phyloP scores from a whole-genome alignment of 2,113 vertebrate genomes.

The Zonotrichia leucophrys region DNA sequence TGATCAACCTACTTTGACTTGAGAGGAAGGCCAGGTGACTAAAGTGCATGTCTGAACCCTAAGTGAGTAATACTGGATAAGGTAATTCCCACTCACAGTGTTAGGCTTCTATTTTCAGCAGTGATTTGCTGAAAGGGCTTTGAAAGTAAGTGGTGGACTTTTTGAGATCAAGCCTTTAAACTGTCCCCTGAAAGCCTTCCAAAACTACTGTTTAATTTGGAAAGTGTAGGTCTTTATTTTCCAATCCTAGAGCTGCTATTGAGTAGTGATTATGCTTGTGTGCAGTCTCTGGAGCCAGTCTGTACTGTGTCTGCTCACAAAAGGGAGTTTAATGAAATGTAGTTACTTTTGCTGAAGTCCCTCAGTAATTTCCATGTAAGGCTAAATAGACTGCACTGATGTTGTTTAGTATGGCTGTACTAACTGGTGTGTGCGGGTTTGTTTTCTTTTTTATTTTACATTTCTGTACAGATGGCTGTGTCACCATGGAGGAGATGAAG shows the following conservation, averaged over 20 bases:
- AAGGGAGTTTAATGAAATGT: not conserved
- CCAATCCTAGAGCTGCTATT: not conserved
- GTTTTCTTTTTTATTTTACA: not conserved
- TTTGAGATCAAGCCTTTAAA: not conserved
- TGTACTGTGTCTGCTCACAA: not conserved
- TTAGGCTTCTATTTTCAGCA: not conserved
- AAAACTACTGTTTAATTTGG: not conserved
- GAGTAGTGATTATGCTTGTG: not conserved
- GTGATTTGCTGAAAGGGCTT: not conserved
- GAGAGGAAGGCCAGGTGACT: not conserved
- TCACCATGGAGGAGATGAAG: slow-evolving; percentile 59
- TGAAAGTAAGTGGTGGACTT: not conserved
- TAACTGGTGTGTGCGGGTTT: not conserved
- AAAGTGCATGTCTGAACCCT: not conserved
- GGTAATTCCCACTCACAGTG: not conserved
- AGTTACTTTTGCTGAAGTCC: not conserved
- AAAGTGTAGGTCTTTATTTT: not conserved
- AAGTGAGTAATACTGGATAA: not conserved
- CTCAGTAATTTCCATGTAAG: not conserved
- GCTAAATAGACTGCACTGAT: not conserved
- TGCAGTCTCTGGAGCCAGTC: not conserved
- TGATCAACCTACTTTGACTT: not conserved
- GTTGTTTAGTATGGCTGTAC: not conserved
- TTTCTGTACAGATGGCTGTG: slow-evolving; percentile 56
- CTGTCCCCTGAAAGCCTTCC: not conserved